Evolutionary conservation across 2,888 invertebrate genomes (phyloP).

Genomic region (Ennomos quercinarius): DNA sequence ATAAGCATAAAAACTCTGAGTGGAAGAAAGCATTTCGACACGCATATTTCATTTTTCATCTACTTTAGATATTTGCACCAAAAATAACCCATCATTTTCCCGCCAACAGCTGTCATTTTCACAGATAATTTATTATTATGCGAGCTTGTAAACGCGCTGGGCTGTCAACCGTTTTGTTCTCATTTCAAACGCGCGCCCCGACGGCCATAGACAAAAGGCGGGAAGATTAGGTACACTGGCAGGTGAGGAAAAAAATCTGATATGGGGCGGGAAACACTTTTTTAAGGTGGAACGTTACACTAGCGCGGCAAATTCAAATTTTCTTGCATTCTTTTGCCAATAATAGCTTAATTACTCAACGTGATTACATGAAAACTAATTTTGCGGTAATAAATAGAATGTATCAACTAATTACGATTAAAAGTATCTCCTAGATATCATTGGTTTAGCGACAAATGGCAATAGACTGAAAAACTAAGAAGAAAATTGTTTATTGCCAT

Average conservation of each 20-base stretch:
- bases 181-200: slow-evolving; percentile 66
- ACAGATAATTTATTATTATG: slow-evolving; percentile 53
- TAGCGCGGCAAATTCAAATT: too few species aligned
- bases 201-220: slow-evolving; percentile 58
- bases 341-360: too few species aligned
- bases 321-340: too few species aligned
- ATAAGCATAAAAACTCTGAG: too few species aligned
- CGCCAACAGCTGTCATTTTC: slow-evolving; percentile 40
- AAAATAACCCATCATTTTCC: slow-evolving; percentile 38
- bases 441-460: too few species aligned
- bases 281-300: not conserved
- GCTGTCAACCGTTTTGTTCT: slow-evolving; percentile 63
- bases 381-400: too few species aligned
- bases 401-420: too few species aligned
- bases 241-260: slow-evolving; percentile 46
- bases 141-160: slow-evolving; percentile 63
- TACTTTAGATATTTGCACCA: slow-evolving; percentile 13
- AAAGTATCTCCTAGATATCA: too few species aligned
- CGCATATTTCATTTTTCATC: not conserved
- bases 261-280: slow-evolving; percentile 25
- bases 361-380: too few species aligned
- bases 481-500: too few species aligned
- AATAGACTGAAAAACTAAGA: too few species aligned
- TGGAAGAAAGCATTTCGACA: too few species aligned
- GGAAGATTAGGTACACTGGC: slow-evolving; percentile 62